Base-by-base conservation (phyloP, 2,113 vertebrate genomes). In the Rhinogobius similis region DNA sequence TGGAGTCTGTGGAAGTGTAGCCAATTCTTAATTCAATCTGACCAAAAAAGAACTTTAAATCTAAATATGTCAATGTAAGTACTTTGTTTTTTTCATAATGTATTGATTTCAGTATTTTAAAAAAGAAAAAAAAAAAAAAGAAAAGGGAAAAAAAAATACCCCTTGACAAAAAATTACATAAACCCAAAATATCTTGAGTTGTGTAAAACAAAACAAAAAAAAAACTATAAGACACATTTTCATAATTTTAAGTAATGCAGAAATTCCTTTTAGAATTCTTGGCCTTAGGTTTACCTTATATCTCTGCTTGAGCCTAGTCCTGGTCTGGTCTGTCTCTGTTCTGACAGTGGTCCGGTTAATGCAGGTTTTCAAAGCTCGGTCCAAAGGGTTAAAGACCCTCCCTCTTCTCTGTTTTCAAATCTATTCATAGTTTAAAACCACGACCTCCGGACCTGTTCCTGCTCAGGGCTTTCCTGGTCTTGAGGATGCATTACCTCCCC, bases 351-450 rank as follows among this genome's bases (percentile, higher is more conserved):
- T 32, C 29, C 56, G 6, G 27, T 61, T 61, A n/a, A 61, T 38
- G 58, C 29, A 21, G 58, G 58, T 61, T 36, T 59, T 55, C 52
- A 55, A 55, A 26, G 23, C 53, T 16, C 29, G 26, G 21, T 67
- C 63, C 20, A n/a, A 12, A 16, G 29, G 50, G 50, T 24, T 32
- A 50, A 70, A 59, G 62, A 26, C 32, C 18, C 53, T 13, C 12
- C 68, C 4, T 65, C 68, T 39, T 70, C 71, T 79, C 68, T 78
- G 68, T 82, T 84, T 85, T 66, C 75, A 79, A 9, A 77, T 79
- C 78, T 82, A 85, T 44, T 79, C 79, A 75, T 82, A 73, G 79
- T 29, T 39, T 58, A 24, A 41, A 50, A 69, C 44, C 46, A 36
- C 29, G 29, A 38, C 67, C 48, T 23, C 16, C 52, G 52, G 29